These are phyloP conservation scores for Acholoe squamosa DNA, from an alignment of 2,888 invertebrate species.

Conservation along the genomic window DNA sequence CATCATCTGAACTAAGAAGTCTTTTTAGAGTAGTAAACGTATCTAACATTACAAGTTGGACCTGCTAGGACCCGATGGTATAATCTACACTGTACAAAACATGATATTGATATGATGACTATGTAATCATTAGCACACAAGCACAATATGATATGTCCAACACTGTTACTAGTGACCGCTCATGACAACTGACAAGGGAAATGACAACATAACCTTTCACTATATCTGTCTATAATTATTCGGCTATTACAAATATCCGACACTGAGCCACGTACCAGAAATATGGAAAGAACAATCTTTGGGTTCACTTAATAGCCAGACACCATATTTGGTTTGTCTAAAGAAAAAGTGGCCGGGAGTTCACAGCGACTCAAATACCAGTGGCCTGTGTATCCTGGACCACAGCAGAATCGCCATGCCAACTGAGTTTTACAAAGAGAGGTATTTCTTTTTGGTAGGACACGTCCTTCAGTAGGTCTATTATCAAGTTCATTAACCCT, in stretches of 20 bases:
- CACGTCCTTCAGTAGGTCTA: neutral
- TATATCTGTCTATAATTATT: conserved; percentile 15
- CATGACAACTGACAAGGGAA: conserved; percentile 55
- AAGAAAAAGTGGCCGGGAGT: neutral
- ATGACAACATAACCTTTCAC: conserved; percentile 41
- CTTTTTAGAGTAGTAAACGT: conserved; percentile 40
- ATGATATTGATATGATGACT: conserved; percentile 60
- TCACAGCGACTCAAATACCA: neutral
- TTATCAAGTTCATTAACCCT: neutral
- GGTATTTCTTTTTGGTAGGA: conserved; percentile 36
- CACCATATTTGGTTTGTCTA: neutral
- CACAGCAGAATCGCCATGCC: neutral
- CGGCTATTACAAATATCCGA: conserved; percentile 2
- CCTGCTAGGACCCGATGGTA: neutral
- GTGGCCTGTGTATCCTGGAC: neutral
- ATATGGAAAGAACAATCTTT: conserved; percentile 21
- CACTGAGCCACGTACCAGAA: conserved; percentile 42
- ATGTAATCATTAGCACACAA: conserved; percentile 42
- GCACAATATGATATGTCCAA: conserved; percentile 62
- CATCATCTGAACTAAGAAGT: conserved; percentile 27
- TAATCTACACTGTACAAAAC: conserved; percentile 57
- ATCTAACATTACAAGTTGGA: neutral
- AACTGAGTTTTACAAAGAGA: neutral
- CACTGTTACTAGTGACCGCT: conserved; percentile 55
- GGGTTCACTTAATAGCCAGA: neutral